Evolutionary conservation across 2,888 invertebrate species (phyloP), one percentile per base, ranked within the genome.

Genomic region (Hymenopus coronatus): DNA sequence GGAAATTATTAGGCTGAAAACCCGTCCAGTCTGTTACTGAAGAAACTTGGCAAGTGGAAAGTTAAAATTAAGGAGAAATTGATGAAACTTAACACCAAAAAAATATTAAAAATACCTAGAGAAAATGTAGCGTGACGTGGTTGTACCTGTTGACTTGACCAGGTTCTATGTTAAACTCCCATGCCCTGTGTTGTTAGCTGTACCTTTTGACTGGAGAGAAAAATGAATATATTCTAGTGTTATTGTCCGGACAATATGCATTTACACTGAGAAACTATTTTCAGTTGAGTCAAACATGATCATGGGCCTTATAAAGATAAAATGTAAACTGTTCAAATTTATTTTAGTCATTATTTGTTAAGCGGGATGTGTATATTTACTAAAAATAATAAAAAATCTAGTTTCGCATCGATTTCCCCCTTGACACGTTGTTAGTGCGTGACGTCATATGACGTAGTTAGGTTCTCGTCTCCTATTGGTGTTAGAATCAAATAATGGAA

Each of bases 211-310:
- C 87, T 87, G 87, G 82, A 82, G 54, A 70, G 54, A 70, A 70
- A 84, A 30, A n/a, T 87, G 82, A 82, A 87, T 70, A 70, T 70
- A 70, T 40, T 40, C 40, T 40, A 40, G 33, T 83, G 84, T 89
- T 89, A 40, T 87, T 91, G 92, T 93, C 93, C 93, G 93, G 93
- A 93, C 93, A 93, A 93, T 93, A 93, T 93, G 92, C 90, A 93
- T 93, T 93, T 92, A 93, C 93, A 93, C 92, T 93, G 92, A 93
- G 93, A 93, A 89, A 86, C 92, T 92, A 92, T 93, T 87, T 93
- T 93, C 93, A 93, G 93, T 93, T 93, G 92, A 92, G 93, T 93
- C 93, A 93, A 93, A 93, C 92, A 93, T 93, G 93, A 93, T 93
- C 93, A 93, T 94, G 94, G 94, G 94, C 94, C 94, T 94, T 94